These are phyloP conservation scores for Isaurus tuberculatus DNA, from an alignment of 92 coral and sea anemone species.

Conservation along the genomic window DNA sequence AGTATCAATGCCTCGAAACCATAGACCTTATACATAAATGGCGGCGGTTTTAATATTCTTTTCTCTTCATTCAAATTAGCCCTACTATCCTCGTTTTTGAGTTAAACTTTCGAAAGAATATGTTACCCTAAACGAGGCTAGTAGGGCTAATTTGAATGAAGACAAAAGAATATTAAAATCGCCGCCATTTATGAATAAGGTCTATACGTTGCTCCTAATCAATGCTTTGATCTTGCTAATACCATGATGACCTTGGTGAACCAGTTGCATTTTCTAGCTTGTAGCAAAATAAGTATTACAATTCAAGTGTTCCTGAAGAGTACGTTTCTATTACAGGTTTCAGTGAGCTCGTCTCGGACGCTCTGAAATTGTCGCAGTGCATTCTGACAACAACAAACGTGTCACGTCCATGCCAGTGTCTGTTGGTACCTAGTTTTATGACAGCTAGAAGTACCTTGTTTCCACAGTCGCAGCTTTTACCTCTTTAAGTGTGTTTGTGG, in stretches of 20 bases:
- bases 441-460: background rate
- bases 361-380: conserved; percentile 38
- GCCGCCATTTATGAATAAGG: no score
- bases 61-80: no score
- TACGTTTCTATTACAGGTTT: conserved; percentile 33
- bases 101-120: no score
- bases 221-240: background rate
- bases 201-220: no score
- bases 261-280: background rate
- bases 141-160: no score
- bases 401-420: background rate
- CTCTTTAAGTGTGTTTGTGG: no score
- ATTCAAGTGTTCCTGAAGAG: conserved; percentile 37
- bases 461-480: no score
- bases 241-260: background rate
- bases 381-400: background rate
- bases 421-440: background rate
- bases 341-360: conserved; percentile 56
- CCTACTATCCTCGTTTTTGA: no score
- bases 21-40: no score
- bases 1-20: background rate
- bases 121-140: no score
- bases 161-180: no score
- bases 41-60: no score
- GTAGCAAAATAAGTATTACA: background rate